A percentile compares a stretch with the other conserved stretches of the same genome.
These are phyloP conservation scores for Scrobipalpa costella DNA, from an alignment of 2,888 invertebrate species.

Conservation along the genomic window DNA sequence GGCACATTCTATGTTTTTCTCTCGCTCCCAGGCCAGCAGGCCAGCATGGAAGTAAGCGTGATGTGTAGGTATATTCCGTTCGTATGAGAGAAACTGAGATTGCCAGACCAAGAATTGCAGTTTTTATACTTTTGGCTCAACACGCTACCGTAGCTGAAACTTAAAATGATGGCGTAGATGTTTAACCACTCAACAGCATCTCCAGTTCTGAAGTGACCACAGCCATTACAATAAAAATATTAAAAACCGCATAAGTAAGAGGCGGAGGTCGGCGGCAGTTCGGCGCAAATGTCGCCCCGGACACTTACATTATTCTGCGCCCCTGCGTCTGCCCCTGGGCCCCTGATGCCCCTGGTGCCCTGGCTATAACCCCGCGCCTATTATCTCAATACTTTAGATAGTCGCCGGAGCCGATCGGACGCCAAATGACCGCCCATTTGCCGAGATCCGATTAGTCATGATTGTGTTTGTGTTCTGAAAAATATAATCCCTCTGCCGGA, in stretches of 20 bases:
- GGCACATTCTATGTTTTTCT: too few relatives aligned
- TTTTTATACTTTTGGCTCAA: too few relatives aligned
- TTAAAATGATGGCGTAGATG: background rate
- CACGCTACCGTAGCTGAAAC: background rate
- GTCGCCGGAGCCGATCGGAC: constrained; percentile 73
- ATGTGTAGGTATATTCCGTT: too few relatives aligned
- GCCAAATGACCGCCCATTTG: constrained; percentile 76
- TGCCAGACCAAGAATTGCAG: too few relatives aligned
- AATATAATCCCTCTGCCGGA: constrained; percentile 64
- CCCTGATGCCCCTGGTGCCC: constrained; percentile 39
- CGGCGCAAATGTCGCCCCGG: constrained; percentile 80
- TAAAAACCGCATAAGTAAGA: constrained; percentile 82
- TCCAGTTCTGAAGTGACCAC: constrained; percentile 56
- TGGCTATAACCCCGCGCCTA: constrained; percentile 64
- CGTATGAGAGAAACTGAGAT: too few relatives aligned
- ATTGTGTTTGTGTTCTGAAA: constrained; percentile 77
- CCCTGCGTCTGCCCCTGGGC: constrained; percentile 55
- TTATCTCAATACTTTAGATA: constrained; percentile 81
- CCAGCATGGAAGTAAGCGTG: too few relatives aligned
- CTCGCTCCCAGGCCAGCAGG: too few relatives aligned
- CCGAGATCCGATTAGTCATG: constrained; percentile 78
- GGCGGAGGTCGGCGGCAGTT: constrained; percentile 79
- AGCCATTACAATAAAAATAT: constrained; percentile 85
- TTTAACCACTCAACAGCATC: constrained; percentile 41
- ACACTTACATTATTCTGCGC: constrained; percentile 78